A percentile compares a stretch with the other conserved stretches of the same genome.
These are phyloP conservation scores for Aspidiotus rigidus DNA, from an alignment of 2,888 invertebrate species.

Conservation along the genomic window DNA sequence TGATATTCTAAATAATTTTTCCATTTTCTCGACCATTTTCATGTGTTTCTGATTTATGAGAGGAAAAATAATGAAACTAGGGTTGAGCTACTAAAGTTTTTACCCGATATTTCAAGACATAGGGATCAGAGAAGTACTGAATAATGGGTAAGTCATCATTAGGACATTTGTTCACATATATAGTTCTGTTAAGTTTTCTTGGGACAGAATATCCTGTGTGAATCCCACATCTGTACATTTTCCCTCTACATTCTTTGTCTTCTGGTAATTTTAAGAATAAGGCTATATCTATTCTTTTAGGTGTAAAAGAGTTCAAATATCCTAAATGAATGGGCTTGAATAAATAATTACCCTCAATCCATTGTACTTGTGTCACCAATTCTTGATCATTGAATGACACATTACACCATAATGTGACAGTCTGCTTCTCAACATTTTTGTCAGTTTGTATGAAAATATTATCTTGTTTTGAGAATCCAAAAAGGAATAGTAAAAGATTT, in stretches of 20 bases:
- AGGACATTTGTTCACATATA: not conserved
- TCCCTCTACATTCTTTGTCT: constrained; percentile 8
- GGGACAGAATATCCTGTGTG: not conserved
- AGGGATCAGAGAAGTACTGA: not conserved
- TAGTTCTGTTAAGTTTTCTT: not conserved
- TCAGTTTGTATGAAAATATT: constrained; percentile 19
- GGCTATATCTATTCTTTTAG: constrained; percentile 15
- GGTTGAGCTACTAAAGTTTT: not conserved
- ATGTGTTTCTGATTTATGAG: no score
- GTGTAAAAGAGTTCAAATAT: constrained; percentile 11
- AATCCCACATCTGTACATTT: constrained; percentile 3
- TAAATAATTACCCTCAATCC: constrained; percentile 14
- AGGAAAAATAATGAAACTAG: no score
- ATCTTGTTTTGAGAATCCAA: not conserved
- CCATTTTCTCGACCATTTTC: no score
- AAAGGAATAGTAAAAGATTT: not conserved
- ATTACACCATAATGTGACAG: constrained; percentile 20
- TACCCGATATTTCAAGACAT: not conserved
- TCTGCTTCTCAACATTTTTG: constrained; percentile 16
- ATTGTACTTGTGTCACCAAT: constrained; percentile 9
- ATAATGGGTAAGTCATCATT: not conserved
- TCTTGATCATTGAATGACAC: constrained; percentile 17
- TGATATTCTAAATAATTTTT: no score
- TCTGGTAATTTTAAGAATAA: constrained; percentile 8
- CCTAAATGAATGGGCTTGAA: constrained; percentile 4